Evolutionary conservation across 1,140 invertebrate species (phyloP), one percentile per base, ranked within the genome.

Genomic region (Caerostris extrusa): DNA sequence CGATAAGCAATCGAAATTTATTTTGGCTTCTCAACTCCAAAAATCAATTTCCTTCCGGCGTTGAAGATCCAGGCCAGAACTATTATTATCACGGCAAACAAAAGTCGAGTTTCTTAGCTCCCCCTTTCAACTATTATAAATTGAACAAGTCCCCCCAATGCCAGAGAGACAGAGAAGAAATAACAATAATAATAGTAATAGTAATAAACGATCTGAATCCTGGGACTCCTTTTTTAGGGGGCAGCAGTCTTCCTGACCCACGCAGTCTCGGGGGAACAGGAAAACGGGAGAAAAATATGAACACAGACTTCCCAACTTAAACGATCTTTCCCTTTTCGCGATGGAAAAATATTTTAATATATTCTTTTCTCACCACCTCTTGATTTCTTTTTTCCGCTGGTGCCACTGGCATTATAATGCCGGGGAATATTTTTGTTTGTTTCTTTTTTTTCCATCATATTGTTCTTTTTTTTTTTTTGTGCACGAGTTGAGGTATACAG

Each of bases 271-370:
- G 5, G 71, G 5, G 71, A 34, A 53, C 71, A 53, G 71, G 50
- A 85, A 85, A 85, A 85, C 55, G 14, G n/a, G 3, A 85, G 17
- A 85, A 85, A 85, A 85, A 85, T 85, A 85, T 57, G 83, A 85
- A 85, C 57, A 85, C 83, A 58, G 71, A 58, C 12, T 57, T 85
- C 56, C 57, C 56, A 85, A 19, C 83, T 58, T 60, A 85, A 85
- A 85, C 83, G 83, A 58, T 85, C 56, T 88, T 88, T 34, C 17
- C 34, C 86, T 61, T 55, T 88, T 17, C 10, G 17, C 19, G 60
- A 58, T 85, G 57, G 82, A 88, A 88, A 88, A 88, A 67, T 88
- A 88, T 88, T 88, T 88, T 61, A 88, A 88, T 88, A 67, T 88
- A 88, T 88, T 88, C 86, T 67, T 88, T 88, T 61, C 86, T 88